Evolutionary conservation across 2,888 invertebrate genomes (phyloP), one percentile per base, ranked within the genome.

Genomic region (Philaethria dido): DNA sequence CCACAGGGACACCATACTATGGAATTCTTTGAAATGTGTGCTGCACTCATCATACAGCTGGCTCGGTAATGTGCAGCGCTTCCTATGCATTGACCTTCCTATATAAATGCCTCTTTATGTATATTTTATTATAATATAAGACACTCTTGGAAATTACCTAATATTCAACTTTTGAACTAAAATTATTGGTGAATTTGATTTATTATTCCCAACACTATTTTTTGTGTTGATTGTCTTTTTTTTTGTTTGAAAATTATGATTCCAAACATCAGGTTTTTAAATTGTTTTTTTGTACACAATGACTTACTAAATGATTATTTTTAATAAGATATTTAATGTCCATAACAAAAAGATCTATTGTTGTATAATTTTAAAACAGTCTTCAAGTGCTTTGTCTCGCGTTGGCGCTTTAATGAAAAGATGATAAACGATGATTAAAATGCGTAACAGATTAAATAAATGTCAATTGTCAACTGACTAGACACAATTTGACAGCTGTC

Each of bases 1-100:
- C 80, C 84, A 0, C 93, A 93, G 25, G 97, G 97, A 0, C 99
- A 99, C 83, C 98, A 99, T 87, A 99, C 99, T 1, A 98, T 99
- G 97, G 99, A 99, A 92, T 99, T 99, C 93, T 99, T 99, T 83
- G 99, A 99, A 93, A 99, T 99, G 99, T 99, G 99, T 89, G 99
- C 99, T 20, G 98, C 98, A 2, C 94, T 99, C 54, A 99, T 99
- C 78, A 99, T 99, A 71, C 99, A 99, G 78, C 93, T 99, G 71
- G 99, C 99, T 36, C 97, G 99, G 89, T 99, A 94, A 89, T 39
- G 14, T 18, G 14, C 16, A 42, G 33, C 20, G 8, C 14, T 42
- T 36, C 29, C 18, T 22, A 20, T 29, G n/a, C 16, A 44, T n/a
- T 14, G 20, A 20, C 50, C 4, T 25, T 25, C 9, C 33, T 11